A percentile compares a stretch with the other conserved stretches of the same genome.
phyloP scores from a whole-genome alignment of 2,113 vertebrate species.

The Calidris pygmaea region DNA sequence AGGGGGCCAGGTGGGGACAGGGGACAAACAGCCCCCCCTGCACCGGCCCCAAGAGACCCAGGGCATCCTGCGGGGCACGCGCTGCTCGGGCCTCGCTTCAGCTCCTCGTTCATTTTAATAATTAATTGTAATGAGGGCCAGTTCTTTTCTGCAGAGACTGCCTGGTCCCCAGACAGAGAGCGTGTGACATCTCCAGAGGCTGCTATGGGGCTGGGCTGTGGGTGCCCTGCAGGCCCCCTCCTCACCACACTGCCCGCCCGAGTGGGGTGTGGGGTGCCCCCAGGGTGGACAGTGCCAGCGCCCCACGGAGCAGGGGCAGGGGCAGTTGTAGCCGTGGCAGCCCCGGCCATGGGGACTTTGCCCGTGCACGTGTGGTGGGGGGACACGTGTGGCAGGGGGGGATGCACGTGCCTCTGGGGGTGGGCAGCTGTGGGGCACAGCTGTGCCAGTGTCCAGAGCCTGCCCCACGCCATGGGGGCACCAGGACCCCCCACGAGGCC shows the following conservation, averaged over 20 bases:
- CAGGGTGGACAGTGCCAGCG: not conserved
- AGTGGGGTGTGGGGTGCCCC: too few relatives aligned
- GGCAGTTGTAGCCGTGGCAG: not conserved
- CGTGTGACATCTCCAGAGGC: not conserved
- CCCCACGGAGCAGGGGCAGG: not conserved
- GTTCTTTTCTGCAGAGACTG: not conserved
- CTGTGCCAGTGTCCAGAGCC: not conserved
- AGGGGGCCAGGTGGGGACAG: not conserved
- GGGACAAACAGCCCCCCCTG: too few relatives aligned
- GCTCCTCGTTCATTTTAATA: not conserved
- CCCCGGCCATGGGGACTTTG: not conserved
- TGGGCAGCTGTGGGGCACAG: not conserved
- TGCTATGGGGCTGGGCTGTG: not conserved
- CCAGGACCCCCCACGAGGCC: not conserved
- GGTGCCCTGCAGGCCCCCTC: not conserved
- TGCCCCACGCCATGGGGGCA: not conserved
- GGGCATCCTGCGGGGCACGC: accelerated
- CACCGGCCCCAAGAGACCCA: not conserved
- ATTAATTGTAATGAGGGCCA: not conserved
- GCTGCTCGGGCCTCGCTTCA: not conserved
- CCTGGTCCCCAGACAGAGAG: not conserved
- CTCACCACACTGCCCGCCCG: not conserved
- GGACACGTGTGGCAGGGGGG: not conserved
- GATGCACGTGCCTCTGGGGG: not conserved
- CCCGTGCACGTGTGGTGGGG: not conserved